A percentile compares a stretch with the other conserved stretches of the same genome.
Evolutionary conservation across 1,140 invertebrate genomes (phyloP).

Genomic region (Teleogryllus occipitalis): DNA sequence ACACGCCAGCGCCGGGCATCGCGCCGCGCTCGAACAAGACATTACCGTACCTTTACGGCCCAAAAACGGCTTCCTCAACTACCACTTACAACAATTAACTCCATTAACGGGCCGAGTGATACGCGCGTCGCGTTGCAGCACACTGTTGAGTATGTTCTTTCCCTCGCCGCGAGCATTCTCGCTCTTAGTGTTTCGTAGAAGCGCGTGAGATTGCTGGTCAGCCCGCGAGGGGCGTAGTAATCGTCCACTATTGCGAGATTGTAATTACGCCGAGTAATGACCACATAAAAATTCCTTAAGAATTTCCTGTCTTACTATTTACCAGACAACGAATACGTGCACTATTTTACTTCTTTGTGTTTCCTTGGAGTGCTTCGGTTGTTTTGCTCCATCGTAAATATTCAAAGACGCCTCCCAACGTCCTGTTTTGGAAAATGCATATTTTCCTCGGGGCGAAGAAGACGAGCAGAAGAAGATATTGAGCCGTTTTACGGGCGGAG

Average conservation of each 20-base stretch:
- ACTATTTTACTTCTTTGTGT: not conserved
- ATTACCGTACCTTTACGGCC: not conserved
- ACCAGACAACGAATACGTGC: not conserved
- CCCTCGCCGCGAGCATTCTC: too few species aligned
- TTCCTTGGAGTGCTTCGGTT: not conserved
- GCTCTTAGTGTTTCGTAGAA: too few species aligned
- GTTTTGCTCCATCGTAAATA: not conserved
- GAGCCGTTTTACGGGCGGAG: not conserved
- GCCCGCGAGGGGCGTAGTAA: not conserved
- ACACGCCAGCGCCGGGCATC: not conserved
- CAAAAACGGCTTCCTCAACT: not conserved
- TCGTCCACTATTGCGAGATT: not conserved
- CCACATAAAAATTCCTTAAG: not conserved
- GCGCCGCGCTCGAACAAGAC: not conserved
- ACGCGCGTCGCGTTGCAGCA: not conserved
- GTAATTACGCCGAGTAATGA: not conserved
- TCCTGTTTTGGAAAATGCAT: not conserved
- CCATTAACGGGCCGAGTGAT: not conserved
- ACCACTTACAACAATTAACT: not conserved
- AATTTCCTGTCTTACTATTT: not conserved
- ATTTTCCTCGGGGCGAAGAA: not conserved
- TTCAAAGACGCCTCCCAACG: not conserved
- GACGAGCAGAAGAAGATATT: slow-evolving; percentile 4
- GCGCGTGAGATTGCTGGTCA: not conserved
- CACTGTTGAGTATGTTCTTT: not conserved